A percentile compares a stretch with the other conserved stretches of the same genome.
phyloP scores from a whole-genome alignment of 2,113 vertebrate genomes.

The Eolophus roseicapilla region DNA sequence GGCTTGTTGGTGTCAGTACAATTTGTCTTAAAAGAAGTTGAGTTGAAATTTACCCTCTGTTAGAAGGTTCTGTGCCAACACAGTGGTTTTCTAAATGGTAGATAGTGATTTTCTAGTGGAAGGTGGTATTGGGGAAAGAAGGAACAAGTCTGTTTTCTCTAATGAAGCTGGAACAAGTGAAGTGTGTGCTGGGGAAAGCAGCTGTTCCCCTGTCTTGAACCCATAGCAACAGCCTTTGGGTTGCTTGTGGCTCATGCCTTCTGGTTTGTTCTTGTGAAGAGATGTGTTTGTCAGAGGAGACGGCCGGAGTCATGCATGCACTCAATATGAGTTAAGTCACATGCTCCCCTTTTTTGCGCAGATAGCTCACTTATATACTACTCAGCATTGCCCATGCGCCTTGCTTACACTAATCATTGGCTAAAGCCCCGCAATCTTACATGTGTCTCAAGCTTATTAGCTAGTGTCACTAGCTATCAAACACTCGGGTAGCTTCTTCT shows the following conservation, averaged over 20 bases:
- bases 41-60: neutral
- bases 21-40: accelerated
- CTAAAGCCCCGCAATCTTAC: too few species aligned
- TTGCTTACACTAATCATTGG: too few species aligned
- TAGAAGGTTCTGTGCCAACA: neutral
- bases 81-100: neutral
- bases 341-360: too few species aligned
- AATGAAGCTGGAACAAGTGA: neutral
- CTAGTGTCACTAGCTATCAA: too few species aligned
- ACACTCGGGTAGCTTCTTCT: too few species aligned
- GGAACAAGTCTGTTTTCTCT: neutral
- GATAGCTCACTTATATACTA: too few species aligned
- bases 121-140: neutral
- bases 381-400: too few species aligned
- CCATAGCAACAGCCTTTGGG: neutral
- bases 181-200: accelerated
- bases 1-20: neutral
- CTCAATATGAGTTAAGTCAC: too few species aligned
- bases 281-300: too few species aligned
- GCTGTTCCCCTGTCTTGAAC: neutral
- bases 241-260: neutral
- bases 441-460: too few species aligned
- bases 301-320: too few species aligned
- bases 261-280: neutral
- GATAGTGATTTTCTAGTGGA: neutral